phyloP scores from a whole-genome alignment of 1,140 invertebrate species.

The Phymastichus coffea region DNA sequence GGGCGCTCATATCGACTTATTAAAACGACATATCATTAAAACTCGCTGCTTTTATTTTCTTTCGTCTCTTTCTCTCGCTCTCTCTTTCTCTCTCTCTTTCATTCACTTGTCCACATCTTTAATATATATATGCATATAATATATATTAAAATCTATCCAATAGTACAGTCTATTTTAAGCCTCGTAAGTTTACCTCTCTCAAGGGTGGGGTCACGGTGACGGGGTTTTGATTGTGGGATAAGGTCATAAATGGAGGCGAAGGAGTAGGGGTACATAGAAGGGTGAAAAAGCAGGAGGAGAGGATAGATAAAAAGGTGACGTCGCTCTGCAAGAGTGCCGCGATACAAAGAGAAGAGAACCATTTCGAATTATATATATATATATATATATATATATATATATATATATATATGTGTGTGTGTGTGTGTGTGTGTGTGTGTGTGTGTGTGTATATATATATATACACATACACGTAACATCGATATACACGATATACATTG shows the following conservation, averaged over 20 bases:
- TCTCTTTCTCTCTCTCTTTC: constrained; percentile 31
- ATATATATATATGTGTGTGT: too few relatives aligned
- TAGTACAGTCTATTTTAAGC: constrained; percentile 58
- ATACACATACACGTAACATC: neutral
- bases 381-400: too few relatives aligned
- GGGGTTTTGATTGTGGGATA: constrained; percentile 13
- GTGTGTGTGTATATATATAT: neutral
- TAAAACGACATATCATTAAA: too few relatives aligned
- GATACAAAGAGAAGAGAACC: too few relatives aligned
- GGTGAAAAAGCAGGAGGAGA: neutral
- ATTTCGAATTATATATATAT: too few relatives aligned
- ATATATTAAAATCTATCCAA: constrained; percentile 51
- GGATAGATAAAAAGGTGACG: constrained; percentile 1
- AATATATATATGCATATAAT: constrained; percentile 32
- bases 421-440: neutral
- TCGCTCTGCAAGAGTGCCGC: constrained; percentile 16
- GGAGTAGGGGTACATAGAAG: neutral
- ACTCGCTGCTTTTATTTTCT: constrained; percentile 6
- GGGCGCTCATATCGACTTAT: neutral
- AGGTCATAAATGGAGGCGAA: neutral
- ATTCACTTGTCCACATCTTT: constrained; percentile 29
- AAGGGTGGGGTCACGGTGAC: too few relatives aligned
- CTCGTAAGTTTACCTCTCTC: constrained; percentile 47
- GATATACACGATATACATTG: constrained; percentile 16
- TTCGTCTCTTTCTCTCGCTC: constrained; percentile 21